phyloP scores from a whole-genome alignment of 1,140 invertebrate species.

The Littorina saxatilis region DNA sequence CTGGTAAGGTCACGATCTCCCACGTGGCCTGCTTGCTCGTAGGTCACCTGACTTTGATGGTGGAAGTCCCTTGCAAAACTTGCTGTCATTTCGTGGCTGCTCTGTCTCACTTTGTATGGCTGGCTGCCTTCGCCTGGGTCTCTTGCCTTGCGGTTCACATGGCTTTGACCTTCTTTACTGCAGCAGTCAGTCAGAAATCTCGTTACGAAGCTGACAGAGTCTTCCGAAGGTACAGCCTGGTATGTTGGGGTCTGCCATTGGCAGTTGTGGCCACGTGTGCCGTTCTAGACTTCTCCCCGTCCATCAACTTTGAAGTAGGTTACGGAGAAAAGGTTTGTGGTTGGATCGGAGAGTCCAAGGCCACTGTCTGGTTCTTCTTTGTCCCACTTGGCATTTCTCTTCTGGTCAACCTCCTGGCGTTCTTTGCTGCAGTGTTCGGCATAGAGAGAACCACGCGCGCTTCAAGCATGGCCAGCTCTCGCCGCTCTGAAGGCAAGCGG shows the following conservation, averaged over 20 bases:
- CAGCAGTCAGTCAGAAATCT: not conserved
- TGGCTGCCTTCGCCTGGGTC: not conserved
- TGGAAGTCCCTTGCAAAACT: not conserved
- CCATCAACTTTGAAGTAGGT: not conserved
- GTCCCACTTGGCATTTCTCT: not conserved
- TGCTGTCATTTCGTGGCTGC: not conserved
- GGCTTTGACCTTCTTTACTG: not conserved
- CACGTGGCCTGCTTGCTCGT: not conserved
- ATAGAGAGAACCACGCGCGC: not conserved
- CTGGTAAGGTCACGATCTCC: not conserved
- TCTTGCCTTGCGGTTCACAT: slow-evolving; percentile 1
- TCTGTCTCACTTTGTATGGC: not conserved
- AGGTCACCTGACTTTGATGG: not conserved
- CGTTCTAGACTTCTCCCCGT: not conserved
- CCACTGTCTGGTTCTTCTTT: not conserved
- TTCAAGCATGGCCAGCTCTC: not conserved
- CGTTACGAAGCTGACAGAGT: not conserved
- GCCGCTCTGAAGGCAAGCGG: slow-evolving; percentile 2
- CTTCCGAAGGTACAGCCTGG: not conserved
- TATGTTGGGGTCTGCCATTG: slow-evolving; percentile 6
- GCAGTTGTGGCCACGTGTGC: not conserved
- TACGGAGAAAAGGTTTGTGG: not conserved
- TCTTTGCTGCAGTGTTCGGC: not conserved
- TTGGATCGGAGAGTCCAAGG: not conserved
- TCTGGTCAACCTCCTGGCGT: not conserved